Evolutionary conservation across 1,140 invertebrate genomes (phyloP).

Genomic region (Matsumurasca onukii): DNA sequence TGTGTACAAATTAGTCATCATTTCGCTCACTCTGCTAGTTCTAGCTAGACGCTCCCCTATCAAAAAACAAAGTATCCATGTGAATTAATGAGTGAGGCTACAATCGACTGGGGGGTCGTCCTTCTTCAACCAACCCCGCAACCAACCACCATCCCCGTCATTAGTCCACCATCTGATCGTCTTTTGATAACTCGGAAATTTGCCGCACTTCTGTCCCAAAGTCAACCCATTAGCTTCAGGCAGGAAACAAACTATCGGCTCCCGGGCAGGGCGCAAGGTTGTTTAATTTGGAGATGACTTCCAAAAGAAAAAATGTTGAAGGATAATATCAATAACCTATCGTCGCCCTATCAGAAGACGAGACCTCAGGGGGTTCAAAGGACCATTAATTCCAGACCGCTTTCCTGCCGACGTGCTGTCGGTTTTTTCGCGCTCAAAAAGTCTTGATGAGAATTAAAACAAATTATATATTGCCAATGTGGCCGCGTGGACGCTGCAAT

Average conservation of each 20-base stretch:
- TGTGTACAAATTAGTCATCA: no score
- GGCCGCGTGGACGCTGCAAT: background rate
- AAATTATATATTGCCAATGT: conserved; percentile 15
- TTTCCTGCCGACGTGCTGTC: background rate
- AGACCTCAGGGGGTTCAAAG: background rate
- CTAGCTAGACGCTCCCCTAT: no score
- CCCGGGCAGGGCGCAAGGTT: no score
- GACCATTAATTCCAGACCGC: background rate
- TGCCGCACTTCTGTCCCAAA: background rate
- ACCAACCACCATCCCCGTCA: no score
- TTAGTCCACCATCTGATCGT: conserved; percentile 14
- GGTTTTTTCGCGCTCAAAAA: conserved; percentile 3
- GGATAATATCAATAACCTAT: conserved; percentile 12
- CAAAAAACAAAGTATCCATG: no score
- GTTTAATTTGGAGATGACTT: conserved; percentile 3
- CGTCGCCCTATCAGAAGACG: background rate
- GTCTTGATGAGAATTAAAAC: conserved; percentile 5
- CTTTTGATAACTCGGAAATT: conserved; percentile 21
- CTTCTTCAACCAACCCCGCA: no score
- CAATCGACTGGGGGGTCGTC: no score
- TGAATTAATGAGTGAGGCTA: no score
- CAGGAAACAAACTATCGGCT: conserved; percentile 13
- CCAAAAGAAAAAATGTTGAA: no score
- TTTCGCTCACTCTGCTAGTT: no score
- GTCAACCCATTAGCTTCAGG: background rate